Percentiles rank a stretch among this genome's conserved stretches.
These are phyloP conservation scores for Columba janthina DNA, from an alignment of 2,113 vertebrate genomes.

Conservation along the genomic window DNA sequence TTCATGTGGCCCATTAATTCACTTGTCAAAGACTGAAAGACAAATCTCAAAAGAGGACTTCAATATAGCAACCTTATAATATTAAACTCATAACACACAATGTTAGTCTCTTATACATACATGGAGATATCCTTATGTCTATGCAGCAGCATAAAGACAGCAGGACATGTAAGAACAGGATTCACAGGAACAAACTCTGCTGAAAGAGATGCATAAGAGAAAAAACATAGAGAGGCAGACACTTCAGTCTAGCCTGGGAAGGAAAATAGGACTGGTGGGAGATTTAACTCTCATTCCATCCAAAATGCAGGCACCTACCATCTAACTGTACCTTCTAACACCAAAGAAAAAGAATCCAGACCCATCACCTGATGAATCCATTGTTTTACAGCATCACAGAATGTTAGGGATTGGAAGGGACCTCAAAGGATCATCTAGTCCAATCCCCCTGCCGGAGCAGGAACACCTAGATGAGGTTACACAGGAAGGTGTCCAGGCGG, in stretches of 20 bases:
- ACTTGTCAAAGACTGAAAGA: neutral
- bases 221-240: neutral
- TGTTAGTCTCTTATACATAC: neutral
- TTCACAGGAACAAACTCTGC: neutral
- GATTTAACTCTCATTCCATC: neutral
- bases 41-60: neutral
- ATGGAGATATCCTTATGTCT: fast-evolving
- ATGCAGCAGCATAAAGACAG: neutral
- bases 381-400: neutral
- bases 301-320: fast-evolving
- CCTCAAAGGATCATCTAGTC: no score
- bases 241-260: neutral
- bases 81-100: neutral
- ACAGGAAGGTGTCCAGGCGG: no score
- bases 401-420: no score
- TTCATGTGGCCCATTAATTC: neutral
- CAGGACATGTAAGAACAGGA: neutral
- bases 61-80: fast-evolving
- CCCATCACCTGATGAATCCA: fast-evolving
- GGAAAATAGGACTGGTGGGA: neutral
- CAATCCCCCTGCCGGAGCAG: no score
- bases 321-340: neutral
- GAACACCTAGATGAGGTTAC: no score
- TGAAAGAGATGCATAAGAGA: neutral
- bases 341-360: neutral